Conservation (phyloP, 1,140 invertebrate species). For the Notospermus geniculatus region DNA sequence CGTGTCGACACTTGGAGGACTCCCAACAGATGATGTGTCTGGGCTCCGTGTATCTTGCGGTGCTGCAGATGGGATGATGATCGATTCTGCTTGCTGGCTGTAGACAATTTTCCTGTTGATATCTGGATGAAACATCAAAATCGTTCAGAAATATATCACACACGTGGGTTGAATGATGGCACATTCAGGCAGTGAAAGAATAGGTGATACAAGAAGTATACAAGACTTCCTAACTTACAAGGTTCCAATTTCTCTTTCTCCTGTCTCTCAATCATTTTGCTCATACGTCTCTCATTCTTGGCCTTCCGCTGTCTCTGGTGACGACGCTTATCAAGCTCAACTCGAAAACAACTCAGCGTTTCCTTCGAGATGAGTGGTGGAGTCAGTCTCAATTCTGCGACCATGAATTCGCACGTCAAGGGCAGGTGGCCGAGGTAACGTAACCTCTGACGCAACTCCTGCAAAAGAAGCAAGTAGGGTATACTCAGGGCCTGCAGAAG, state of each 20-base stretch:
- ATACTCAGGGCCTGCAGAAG: too few relatives aligned
- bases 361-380: conserved; percentile 68
- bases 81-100: background rate
- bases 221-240: conserved; percentile 33
- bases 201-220: background rate
- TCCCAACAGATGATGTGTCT: conserved; percentile 17
- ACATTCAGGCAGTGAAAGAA: background rate
- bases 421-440: conserved; percentile 86
- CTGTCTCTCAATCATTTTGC: conserved; percentile 69
- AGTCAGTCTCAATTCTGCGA: conserved; percentile 80
- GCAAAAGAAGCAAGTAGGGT: conserved; percentile 20
- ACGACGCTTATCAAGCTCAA: conserved; percentile 67
- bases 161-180: background rate
- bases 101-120: background rate
- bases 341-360: conserved; percentile 53
- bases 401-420: conserved; percentile 82
- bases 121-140: background rate
- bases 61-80: background rate
- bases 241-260: conserved; percentile 69
- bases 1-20: conserved; percentile 16
- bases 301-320: conserved; percentile 64
- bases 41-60: background rate
- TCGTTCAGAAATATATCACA: background rate
- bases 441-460: conserved; percentile 67
- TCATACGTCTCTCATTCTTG: conserved; percentile 68